Evolutionary conservation across 2,113 vertebrate genomes (phyloP), one percentile per base, ranked within the genome.

Genomic region (Cettia cetti): DNA sequence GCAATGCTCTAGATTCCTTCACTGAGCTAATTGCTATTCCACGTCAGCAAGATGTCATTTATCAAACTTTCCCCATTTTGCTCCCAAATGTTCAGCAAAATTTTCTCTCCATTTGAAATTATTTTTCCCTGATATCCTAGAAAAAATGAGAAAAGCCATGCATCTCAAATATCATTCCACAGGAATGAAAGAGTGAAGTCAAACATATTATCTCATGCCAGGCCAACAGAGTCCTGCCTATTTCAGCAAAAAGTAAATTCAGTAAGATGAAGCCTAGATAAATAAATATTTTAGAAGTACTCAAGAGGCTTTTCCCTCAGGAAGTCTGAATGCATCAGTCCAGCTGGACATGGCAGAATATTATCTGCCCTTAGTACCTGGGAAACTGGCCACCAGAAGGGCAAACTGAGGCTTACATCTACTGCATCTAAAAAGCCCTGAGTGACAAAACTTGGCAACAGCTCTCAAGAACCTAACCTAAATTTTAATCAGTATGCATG

Each of bases 211-310:
- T 70, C 75, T 95, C 86, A 92, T 91, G 80, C 71, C 81, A 88
- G 71, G 79, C 78, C 90, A 94, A 80, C 33, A 72, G 52, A 61
- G 80, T 26, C 37, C 75, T 56, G 89, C 52, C 74, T 87, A 56
- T 56, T 92, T 85, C 56, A 96, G 93, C 56, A 81, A 92, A 94
- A 30, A 64, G 83, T 71, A 85, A 87, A 81, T 80, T 93, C 74
- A 86, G 65, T 79, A 85, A 92, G 63, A 88, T 45, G 90, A 96
- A 83, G 89, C 63, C 49, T 86, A 82, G 53, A 88, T 47, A 96
- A 94, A 97, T 82, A 96, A 93, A 71, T 92, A 92, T 89, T 90
- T 95, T 23, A 94, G 82, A 75, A 89, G 79, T 59, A 92, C 86
- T 91, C 88, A 76, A 74, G 92, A 89, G 87, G 79, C 33, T 52